These are phyloP conservation scores for Myzus persicae DNA, from an alignment of 1,140 invertebrate species.

Conservation along the genomic window DNA sequence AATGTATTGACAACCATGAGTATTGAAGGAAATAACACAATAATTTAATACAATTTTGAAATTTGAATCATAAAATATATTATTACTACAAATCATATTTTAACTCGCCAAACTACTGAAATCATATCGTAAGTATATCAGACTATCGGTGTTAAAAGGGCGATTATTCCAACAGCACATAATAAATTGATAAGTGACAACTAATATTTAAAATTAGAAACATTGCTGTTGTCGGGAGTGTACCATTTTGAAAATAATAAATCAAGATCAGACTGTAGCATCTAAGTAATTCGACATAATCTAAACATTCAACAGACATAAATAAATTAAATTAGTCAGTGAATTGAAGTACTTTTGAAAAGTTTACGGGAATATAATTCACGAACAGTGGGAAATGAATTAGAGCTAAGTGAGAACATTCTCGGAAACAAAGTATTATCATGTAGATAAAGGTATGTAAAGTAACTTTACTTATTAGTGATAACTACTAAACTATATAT, in stretches of 20 bases:
- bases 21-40: not conserved
- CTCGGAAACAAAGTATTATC: not conserved
- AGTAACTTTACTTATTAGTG: slow-evolving; percentile 16
- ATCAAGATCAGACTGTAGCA: not conserved
- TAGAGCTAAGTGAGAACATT: not conserved
- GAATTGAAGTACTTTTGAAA: not conserved
- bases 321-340: not conserved
- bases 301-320: not conserved
- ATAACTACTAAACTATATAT: not conserved
- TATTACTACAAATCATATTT: not conserved
- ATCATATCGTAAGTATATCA: not conserved
- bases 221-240: not conserved
- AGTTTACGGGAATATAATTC: not conserved
- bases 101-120: not conserved
- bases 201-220: not conserved
- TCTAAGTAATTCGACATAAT: not conserved
- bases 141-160: not conserved
- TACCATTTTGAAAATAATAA: not conserved
- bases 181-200: not conserved
- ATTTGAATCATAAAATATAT: not conserved
- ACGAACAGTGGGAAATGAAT: not conserved
- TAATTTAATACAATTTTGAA: not conserved
- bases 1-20: not conserved
- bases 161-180: too few species aligned
- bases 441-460: not conserved